phyloP scores from a whole-genome alignment of 2,888 invertebrate species.

The Sminthurides aquaticus region DNA sequence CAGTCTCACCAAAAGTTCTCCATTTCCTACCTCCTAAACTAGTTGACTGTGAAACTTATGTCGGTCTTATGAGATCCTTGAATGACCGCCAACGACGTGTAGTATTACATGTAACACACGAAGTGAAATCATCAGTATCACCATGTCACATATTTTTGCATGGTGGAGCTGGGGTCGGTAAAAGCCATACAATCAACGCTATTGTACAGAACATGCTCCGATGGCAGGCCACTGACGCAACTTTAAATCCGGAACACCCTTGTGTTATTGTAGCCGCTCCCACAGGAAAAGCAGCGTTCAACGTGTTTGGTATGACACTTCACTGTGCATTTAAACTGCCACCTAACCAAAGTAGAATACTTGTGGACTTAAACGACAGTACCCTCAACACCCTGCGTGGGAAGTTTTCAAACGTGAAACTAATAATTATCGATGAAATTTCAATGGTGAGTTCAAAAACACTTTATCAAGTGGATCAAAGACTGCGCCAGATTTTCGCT shows the following conservation, averaged over 20 bases:
- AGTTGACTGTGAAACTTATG: not conserved
- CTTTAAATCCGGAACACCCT: no score
- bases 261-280: no score
- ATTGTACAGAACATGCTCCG: constrained; percentile 27
- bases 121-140: not conserved
- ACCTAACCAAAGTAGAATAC: no score
- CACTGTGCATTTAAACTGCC: no score
- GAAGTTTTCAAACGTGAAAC: not conserved
- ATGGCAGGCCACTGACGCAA: no score
- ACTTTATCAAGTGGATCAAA: no score
- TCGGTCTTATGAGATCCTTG: constrained; percentile 8
- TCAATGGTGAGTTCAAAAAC: constrained; percentile 18
- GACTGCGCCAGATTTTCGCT: no score
- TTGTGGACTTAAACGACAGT: constrained; percentile 8
- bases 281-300: constrained; percentile 39
- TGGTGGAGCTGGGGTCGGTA: constrained; percentile 44
- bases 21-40: not conserved
- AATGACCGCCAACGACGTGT: constrained; percentile 23
- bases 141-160: constrained; percentile 39
- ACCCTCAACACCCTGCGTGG: not conserved
- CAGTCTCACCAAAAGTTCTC: not conserved
- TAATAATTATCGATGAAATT: constrained; percentile 30
- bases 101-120: constrained; percentile 4
- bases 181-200: constrained; percentile 43
- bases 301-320: constrained; percentile 39